Conservation (phyloP, 35 echinoderm and acorn worm genomes). For the Diadema setosum region DNA sequence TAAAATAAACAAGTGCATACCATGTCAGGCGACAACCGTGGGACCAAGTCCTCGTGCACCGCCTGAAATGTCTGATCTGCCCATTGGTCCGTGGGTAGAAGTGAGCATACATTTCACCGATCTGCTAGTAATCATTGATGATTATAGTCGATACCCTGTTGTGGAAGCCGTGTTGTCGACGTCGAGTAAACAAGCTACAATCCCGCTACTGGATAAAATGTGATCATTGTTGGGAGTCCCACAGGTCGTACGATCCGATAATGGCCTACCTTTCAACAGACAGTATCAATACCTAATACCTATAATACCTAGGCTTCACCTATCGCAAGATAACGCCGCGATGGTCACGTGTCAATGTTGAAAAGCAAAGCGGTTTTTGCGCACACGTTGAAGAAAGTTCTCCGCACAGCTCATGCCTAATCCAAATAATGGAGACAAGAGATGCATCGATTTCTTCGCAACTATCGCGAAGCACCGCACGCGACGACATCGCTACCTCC, state of each 20-base stretch:
- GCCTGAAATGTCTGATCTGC: conserved; percentile 60
- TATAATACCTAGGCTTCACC: conserved; percentile 34
- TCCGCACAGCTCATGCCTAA: background rate
- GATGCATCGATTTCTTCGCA: conserved; percentile 15
- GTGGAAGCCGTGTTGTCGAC: conserved; percentile 15
- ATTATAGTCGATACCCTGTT: conserved; percentile 31
- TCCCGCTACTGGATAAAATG: conserved; percentile 34
- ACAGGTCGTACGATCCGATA: conserved; percentile 16
- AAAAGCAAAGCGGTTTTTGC: conserved; percentile 47
- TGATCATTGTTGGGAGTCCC: background rate
- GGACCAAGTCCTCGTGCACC: conserved; percentile 32
- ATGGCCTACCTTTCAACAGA: conserved; percentile 51
- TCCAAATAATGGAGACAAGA: background rate
- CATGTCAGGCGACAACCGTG: conserved; percentile 58
- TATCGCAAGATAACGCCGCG: conserved; percentile 32
- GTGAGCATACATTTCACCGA: conserved; percentile 68
- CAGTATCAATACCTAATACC: background rate
- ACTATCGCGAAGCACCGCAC: conserved; percentile 45
- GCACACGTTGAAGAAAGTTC: conserved; percentile 5
- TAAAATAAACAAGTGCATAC: conserved; percentile 28
- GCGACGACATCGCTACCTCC: conserved; percentile 12
- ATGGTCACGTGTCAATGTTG: conserved; percentile 50
- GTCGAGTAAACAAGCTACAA: background rate
- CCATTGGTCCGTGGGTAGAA: conserved; percentile 37
- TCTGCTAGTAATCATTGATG: conserved; percentile 49